Base-by-base conservation (phyloP, 2,113 vertebrate species). In the Neodon shergylaensis region DNA sequence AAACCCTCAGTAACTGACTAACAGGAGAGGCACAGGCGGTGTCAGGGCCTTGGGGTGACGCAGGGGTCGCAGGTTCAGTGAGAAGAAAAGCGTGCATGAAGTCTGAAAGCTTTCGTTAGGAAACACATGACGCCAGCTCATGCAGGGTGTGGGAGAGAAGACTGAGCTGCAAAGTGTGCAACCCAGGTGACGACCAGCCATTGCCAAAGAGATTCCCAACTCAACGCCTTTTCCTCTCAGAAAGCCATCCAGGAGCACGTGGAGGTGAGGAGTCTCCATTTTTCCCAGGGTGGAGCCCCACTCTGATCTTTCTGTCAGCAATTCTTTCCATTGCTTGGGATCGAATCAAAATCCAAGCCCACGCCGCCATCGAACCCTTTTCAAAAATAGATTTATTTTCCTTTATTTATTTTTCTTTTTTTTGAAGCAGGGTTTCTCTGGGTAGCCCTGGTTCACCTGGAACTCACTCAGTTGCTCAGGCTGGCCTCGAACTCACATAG, bases 281-380 rank as follows among this genome's bases (percentile, higher is more conserved):
- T 49, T 13, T 14, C 0, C 3, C 3, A 8, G 22, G 5, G n/a
- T 2, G n/a, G 39, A 65, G 39, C 12, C 39, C 19, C 22, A 4
- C 5, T 74, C 0, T 3, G 11, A 70, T 47, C 31, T 39, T 39
- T 49, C 44, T 1, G 33, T 73, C 17, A 58, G 74, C 17, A 44
- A 5, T n/a, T 42, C 58, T 61, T 39, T 42, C 7, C n/a, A 28
- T 39, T 49, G 10, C 42, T 19, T 49, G 44, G 63, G 65, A 47
- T 13, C 4, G 83, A 86, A 68, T 44, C 9, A 47, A 49, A 11
- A 42, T 49, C 63, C 17, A 33, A 44, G 26, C 26, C 28, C 24
- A 65, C 19, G n/a, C 81, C 31, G 5, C 58, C n/a, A 17, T 58
- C 1, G 39, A 84, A 66, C 39, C 17, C 39, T 84, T 84, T 82